Evolutionary conservation across 2,888 invertebrate genomes (phyloP).

Genomic region (Biston stratarius): DNA sequence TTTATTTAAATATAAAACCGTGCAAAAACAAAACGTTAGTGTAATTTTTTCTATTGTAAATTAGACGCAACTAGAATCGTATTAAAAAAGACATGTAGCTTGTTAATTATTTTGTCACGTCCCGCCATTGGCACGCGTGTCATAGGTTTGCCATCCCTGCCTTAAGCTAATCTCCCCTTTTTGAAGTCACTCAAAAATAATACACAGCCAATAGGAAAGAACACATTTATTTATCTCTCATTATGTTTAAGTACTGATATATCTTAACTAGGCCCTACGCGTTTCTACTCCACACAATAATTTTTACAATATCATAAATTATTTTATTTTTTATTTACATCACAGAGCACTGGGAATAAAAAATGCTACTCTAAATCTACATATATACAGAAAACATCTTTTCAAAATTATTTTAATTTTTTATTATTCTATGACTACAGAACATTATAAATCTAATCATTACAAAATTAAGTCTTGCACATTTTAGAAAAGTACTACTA

Average conservation of each 20-base stretch:
- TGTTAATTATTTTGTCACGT: no score
- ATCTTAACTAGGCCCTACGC: conserved; percentile 34
- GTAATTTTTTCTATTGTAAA: no score
- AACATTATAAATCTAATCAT: background rate
- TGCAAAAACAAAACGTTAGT: no score
- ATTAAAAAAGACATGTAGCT: no score
- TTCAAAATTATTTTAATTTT: no score
- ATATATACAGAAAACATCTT: no score
- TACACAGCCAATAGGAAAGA: conserved; percentile 50
- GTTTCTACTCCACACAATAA: conserved; percentile 35
- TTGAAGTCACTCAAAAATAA: conserved; percentile 5
- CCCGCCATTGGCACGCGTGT: no score
- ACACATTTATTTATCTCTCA: conserved; percentile 63
- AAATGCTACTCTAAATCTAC: background rate
- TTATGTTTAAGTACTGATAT: conserved; percentile 43
- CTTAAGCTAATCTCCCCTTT: background rate
- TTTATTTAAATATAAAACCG: no score
- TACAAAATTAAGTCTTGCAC: background rate
- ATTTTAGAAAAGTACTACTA: no score
- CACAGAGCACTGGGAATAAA: conserved; percentile 44
- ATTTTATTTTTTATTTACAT: conserved; percentile 49
- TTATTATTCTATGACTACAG: background rate
- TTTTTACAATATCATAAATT: conserved; percentile 43
- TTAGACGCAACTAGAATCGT: no score
- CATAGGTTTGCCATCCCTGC: no score